Base-by-base conservation (phyloP, 2,113 vertebrate species). In the Otis tarda region DNA sequence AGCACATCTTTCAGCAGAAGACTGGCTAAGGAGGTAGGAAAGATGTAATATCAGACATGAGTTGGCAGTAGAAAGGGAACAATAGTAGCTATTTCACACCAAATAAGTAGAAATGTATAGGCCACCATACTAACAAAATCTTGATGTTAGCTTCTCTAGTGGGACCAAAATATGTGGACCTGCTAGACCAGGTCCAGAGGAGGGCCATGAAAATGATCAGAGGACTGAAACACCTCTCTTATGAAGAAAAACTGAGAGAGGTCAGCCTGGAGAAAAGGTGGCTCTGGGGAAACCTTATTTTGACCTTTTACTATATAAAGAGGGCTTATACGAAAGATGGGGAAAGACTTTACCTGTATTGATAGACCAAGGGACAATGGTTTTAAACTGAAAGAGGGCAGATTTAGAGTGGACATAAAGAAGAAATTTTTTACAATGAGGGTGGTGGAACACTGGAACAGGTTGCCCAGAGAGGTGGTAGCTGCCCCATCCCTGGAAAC, bases 401-500 rank as follows among this genome's bases (percentile, higher is more conserved):
- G 11, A 9, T 67, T 82, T 82, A 27, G 27, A 10, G 4, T 41
- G 10, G 18, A 31, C 12, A 19, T 25, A 30, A 89, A n/a, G 23
- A 70, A 57, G 10, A 85, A 16, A 31, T 67, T 47, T 43, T 82
- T 75, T 35, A 41, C 8, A 0, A 11, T 47, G 8, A 49, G 10
- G 3, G 4, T 10, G 13, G 12, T 45, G 31, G 67, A 27, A 31
- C 11, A 22, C 22, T 61, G n/a, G 25, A 82, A 82, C 9, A 60
- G 16, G 9, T 79, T 65, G 17, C 7, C 24, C 30, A 85, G 28
- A 21, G 28, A 90, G 22, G 7, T 9, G 65, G 50, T 69, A 33
- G 10, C 2, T 74, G 23, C 6, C 5, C 7, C 10, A 7, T n/a
- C 19, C 2, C 0, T 49, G 47, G 18, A 73, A 55, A 2, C 45